Conservation (phyloP, 2,888 invertebrate genomes). For the Icerya purchasi region DNA sequence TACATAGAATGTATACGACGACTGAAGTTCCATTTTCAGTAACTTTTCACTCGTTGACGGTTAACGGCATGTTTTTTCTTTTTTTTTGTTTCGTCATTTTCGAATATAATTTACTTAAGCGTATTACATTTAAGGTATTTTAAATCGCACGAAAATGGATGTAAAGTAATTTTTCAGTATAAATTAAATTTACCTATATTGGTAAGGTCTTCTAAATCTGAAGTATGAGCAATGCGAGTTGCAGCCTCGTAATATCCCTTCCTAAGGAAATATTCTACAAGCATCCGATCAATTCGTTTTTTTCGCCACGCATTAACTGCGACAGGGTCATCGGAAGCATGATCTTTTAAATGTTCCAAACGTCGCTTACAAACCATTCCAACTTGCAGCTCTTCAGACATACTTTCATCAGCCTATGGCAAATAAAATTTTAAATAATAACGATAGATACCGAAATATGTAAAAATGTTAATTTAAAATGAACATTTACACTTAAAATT, state of each 20-base stretch:
- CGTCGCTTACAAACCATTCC: constrained; percentile 79
- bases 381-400: constrained; percentile 74
- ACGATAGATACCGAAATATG: no score
- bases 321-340: constrained; percentile 28
- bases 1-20: no score
- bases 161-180: neutral
- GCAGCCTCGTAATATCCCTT: constrained; percentile 92
- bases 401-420: constrained; percentile 60
- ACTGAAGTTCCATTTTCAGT: no score
- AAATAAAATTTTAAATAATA: no score
- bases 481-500: no score
- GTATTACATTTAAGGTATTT: no score
- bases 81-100: no score
- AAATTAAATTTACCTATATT: constrained; percentile 46
- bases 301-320: constrained; percentile 58
- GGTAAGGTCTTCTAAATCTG: constrained; percentile 63
- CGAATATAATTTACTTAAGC: no score
- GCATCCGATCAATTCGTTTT: constrained; percentile 77
- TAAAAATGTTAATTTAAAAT: no score
- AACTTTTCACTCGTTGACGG: no score
- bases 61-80: no score
- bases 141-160: no score
- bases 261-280: constrained; percentile 86
- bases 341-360: constrained; percentile 74
- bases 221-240: constrained; percentile 58